phyloP scores from a whole-genome alignment of 2,113 vertebrate genomes.

The Notechis scutatus region DNA sequence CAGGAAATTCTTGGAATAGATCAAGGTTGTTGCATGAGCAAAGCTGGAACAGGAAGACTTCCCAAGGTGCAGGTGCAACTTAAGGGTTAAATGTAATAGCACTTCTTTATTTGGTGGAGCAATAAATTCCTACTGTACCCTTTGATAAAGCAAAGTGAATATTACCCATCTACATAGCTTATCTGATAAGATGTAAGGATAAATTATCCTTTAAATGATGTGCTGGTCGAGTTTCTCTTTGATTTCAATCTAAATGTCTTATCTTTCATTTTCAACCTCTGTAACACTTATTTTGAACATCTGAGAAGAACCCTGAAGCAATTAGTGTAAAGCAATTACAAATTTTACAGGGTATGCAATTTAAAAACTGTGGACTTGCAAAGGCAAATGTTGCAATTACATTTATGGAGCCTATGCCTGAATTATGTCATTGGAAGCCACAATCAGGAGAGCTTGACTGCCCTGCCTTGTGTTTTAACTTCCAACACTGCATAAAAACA shows the following conservation, averaged over 20 bases:
- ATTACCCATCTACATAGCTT: constrained; percentile 55
- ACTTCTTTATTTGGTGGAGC: constrained; percentile 41
- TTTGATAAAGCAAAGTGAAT: constrained; percentile 55
- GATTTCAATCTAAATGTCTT: constrained; percentile 51
- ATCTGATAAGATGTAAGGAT: constrained; percentile 58
- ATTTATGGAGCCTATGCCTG: background rate
- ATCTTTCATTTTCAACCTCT: constrained; percentile 44
- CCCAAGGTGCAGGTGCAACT: background rate
- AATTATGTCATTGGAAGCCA: background rate
- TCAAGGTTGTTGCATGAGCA: background rate
- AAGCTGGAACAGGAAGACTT: background rate
- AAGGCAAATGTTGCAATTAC: background rate
- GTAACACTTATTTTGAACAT: constrained; percentile 8
- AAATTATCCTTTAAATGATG: constrained; percentile 51
- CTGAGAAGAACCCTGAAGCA: background rate
- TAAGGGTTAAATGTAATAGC: constrained; percentile 28
- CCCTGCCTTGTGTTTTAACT: background rate
- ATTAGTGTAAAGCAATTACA: constrained; percentile 10
- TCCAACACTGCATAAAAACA: background rate
- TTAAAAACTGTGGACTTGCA: background rate
- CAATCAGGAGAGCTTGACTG: background rate
- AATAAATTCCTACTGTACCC: constrained; percentile 16
- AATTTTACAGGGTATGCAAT: background rate
- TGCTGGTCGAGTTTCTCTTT: constrained; percentile 49
- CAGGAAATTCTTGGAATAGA: background rate